A percentile compares a stretch with the other conserved stretches of the same genome.
Conservation (phyloP, 2,888 invertebrate genomes). For the Cosmia trapezina region DNA sequence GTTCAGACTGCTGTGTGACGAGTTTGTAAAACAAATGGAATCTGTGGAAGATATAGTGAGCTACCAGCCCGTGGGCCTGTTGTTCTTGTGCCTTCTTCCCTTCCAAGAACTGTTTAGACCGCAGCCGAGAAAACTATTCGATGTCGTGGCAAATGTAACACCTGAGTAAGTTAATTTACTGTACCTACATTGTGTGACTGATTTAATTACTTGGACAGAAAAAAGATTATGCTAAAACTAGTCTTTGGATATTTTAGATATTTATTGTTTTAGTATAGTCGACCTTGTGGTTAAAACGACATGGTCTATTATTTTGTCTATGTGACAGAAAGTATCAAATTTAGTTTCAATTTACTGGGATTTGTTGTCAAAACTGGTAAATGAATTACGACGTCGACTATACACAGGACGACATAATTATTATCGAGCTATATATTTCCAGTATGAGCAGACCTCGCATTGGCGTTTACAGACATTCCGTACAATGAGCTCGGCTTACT, state of each 20-base stretch:
- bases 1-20: conserved; percentile 92
- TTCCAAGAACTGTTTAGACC: conserved; percentile 94
- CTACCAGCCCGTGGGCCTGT: conserved; percentile 93
- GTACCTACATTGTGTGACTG: neutral
- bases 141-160: conserved; percentile 91
- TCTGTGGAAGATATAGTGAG: conserved; percentile 92
- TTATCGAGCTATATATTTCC: neutral
- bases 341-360: neutral
- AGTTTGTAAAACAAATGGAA: conserved; percentile 93
- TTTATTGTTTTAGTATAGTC: neutral
- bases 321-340: neutral
- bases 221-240: neutral
- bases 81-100: conserved; percentile 92
- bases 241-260: neutral
- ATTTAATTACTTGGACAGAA: neutral
- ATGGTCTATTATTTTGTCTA: neutral
- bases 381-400: neutral
- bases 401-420: neutral
- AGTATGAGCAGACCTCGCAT: neutral
- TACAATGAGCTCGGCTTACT: neutral
- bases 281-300: neutral
- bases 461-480: too few relatives aligned
- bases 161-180: conserved; percentile 90
- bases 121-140: conserved; percentile 93
- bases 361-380: neutral